Evolutionary conservation across 2,113 vertebrate genomes (phyloP), one percentile per base, ranked within the genome.

Genomic region (zebrafish (Danio rerio)): DNA sequence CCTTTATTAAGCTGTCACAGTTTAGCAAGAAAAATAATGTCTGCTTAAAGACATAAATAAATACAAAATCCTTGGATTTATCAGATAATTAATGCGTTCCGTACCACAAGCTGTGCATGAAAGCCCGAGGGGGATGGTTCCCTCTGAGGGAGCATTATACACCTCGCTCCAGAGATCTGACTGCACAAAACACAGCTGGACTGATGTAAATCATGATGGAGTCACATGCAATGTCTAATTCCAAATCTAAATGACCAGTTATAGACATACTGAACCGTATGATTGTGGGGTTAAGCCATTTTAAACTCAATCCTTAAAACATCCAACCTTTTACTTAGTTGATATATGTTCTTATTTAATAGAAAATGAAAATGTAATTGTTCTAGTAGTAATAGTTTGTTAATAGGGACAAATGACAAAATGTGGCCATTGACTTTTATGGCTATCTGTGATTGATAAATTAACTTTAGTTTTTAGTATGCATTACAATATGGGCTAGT

Each of bases 1-100:
- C 77, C 83, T 84, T 86, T 73, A 88, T 89, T 87, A 91, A 91
- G 74, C 52, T 87, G 89, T 90, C 88, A 88, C 75, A 83, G 82
- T 84, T 79, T 79, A 82, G 62, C 65, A 20, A n/a, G 76, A 42
- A 52, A 86, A 87, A 82, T 84, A 61, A 86, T 75, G 84, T 79
- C 84, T 70, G 70, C 2, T n/a, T 50, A 9, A 73, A 21, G 9
- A 66, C 50, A 83, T 68, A 75, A 75, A 77, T 53, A 74, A 80
- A 61, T 75, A 55, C 47, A 78, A 66, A 69, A 70, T 45, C 16
- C 50, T 81, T 52, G 31, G 65, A 61, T 85, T 85, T 68, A 77
- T 87, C 81, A 77, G 81, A 87, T 87, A 80, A 85, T 87, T 81
- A 80, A 85, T 87, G 73, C 52, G 50, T 78, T 86, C 21, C 31